Conservation (phyloP, 2,888 invertebrate genomes). For the Nomada lathburiana region DNA sequence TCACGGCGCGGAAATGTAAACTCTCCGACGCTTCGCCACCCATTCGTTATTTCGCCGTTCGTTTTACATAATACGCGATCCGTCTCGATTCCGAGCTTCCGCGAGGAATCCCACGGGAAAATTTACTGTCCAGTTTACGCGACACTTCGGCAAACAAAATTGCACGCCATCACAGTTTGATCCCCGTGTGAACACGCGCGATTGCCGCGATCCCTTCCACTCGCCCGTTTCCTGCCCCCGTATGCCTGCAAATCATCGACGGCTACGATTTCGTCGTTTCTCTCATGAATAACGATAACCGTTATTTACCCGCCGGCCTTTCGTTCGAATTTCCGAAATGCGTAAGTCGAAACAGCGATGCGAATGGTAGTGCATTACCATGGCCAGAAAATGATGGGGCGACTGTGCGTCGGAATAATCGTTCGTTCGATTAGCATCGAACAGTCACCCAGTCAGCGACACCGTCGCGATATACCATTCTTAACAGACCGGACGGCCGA, state of each 20-base stretch:
- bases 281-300: too few relatives aligned
- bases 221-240: not conserved
- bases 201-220: not conserved
- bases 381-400: constrained; percentile 41
- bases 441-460: constrained; percentile 41
- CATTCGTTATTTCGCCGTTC: constrained; percentile 28
- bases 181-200: not conserved
- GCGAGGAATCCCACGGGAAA: not conserved
- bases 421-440: constrained; percentile 58
- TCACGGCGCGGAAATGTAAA: constrained; percentile 37
- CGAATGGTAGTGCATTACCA: constrained; percentile 15
- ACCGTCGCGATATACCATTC: constrained; percentile 44
- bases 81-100: constrained; percentile 9
- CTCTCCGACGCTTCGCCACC: constrained; percentile 6
- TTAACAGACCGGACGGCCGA: constrained; percentile 53
- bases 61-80: constrained; percentile 17
- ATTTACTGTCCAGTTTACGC: constrained; percentile 19
- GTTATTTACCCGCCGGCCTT: not conserved
- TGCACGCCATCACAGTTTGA: not conserved
- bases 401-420: constrained; percentile 67
- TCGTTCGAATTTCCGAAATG: not conserved
- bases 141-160: constrained; percentile 15
- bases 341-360: constrained; percentile 41
- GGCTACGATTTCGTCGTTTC: too few relatives aligned
- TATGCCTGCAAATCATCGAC: too few relatives aligned